Base-by-base conservation (phyloP, 2,888 invertebrate species). In the Dasypolia templi region DNA sequence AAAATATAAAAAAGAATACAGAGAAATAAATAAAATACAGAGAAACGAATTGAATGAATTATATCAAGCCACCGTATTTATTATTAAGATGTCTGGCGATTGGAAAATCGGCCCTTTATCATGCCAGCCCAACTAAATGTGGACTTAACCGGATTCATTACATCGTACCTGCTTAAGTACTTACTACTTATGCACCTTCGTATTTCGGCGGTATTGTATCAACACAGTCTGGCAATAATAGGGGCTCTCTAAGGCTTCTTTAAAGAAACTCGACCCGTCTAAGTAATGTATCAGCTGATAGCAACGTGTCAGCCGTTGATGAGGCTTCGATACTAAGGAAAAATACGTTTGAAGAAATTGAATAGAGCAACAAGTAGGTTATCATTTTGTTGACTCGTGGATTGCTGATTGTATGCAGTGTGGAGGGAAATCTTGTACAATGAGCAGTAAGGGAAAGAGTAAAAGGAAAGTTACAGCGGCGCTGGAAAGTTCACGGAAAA, bases 301-400 rank as follows among this genome's bases (percentile, higher is more conserved):
- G 77, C 74, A 67, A 72, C 90, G 91, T 91, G 93, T 87, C 84
- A 84, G 86, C 84, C 79, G 83, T 86, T 72, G 81, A 89, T 89
- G 84, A 86, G 91, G 91, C 89, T 92, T 91, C 92, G 62, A 82
- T 83, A 75, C 85, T 81, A 72, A 77, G 77, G 86, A 81, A 88
- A 89, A 91, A 91, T 91, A 87, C 88, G 75, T 67, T 75, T 79
- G 19, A 66, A 81, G 77, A 83, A 78, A 87, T 79, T 80, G 59
- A 80, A 82, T 79, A 67, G 67, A 82, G 75, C 73, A 76, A 80
- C 67, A 74, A 79, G 75, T 81, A 81, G 81, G 77, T 67, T 80
- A 77, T 66, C 86, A 86, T 68, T 71, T 56, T 70, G 71, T 78
- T 73, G 58, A 59, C 63, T 70, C 76, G 77, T 86, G 86, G 35